Evolutionary conservation across 2,888 invertebrate genomes (phyloP), one percentile per base, ranked within the genome.

Genomic region (Synergus itoensis): DNA sequence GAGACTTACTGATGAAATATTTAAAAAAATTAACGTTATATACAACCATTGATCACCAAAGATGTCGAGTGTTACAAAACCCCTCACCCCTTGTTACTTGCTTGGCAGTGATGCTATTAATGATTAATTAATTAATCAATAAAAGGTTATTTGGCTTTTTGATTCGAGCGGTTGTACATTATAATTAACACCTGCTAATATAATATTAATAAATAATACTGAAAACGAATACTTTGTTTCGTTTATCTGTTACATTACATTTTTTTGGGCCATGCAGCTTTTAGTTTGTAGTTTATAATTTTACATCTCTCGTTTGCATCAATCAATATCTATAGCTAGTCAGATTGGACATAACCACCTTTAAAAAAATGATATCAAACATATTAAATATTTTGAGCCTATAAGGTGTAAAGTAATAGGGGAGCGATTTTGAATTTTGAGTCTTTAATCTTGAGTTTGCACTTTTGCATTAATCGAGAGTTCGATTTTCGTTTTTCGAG

Each of bases 81-180:
- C 77, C 76, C 73, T 43, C 67, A 76, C 78, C 82, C 84, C 84
- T 82, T 86, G 69, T 84, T 83, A 87, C 86, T 87, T 86, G 88
- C 89, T 89, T 90, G 89, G 88, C 88, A 90, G 88, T 89, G 88
- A 81, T 78, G 83, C 84, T 84, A 84, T 79, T 80, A 82, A 83
- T 79, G 76, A 64, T 57, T 64, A 64, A 28, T 28, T 57, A 9
- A 62, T 76, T 73, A 79, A 81, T 77, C 64, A 76, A 75, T 65
- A 21, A 21, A 18, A 64, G 64, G 62, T 85, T 82, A 82, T 79
- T 67, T 76, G 28, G 75, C 80, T 82, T 85, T 82, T 76, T 48
- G 9, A 81, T 65, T 78, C 75, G 21, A n/a, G 65, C 2, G 69
- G n/a, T 64, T 65, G n/a, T 41, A 18, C 9, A 67, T 21, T 18